A percentile compares a stretch with the other conserved stretches of the same genome.
phyloP scores from a whole-genome alignment of 2,797 vertebrate species.

The Alectoris magna region DNA sequence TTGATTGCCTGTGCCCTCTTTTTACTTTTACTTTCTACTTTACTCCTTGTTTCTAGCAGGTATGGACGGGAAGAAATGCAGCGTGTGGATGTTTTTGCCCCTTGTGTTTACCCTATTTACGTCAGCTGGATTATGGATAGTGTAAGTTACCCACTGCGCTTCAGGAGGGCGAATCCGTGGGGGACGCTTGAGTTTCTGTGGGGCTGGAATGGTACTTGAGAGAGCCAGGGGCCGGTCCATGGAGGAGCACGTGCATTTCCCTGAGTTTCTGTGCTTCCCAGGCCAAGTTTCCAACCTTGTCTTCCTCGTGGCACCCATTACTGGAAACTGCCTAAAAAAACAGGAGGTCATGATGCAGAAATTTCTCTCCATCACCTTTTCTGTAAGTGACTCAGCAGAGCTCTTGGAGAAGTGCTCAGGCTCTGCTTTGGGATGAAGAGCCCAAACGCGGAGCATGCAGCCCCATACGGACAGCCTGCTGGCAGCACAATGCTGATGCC shows the following conservation, averaged over 20 bases:
- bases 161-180: not conserved
- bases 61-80: conserved; percentile 86
- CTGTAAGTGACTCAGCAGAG: conserved; percentile 5
- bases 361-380: not conserved
- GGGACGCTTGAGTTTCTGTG: not conserved
- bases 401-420: not conserved
- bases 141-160: conserved; percentile 83
- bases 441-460: not conserved
- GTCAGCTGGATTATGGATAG: conserved; percentile 89
- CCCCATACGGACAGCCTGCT: not conserved
- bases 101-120: conserved; percentile 85
- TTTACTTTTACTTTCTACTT: conserved; percentile 23
- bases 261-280: not conserved
- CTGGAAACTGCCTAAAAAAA: not conserved
- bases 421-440: not conserved
- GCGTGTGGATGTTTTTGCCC: conserved; percentile 90
- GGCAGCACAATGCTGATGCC: not conserved
- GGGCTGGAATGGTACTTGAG: not conserved
- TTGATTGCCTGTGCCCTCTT: not conserved
- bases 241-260: not conserved
- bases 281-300: not conserved
- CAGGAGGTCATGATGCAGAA: not conserved
- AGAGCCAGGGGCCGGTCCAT: not conserved
- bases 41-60: conserved; percentile 59
- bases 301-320: not conserved